phyloP scores from a whole-genome alignment of 2,113 vertebrate genomes.

The Rhipidura dahli region DNA sequence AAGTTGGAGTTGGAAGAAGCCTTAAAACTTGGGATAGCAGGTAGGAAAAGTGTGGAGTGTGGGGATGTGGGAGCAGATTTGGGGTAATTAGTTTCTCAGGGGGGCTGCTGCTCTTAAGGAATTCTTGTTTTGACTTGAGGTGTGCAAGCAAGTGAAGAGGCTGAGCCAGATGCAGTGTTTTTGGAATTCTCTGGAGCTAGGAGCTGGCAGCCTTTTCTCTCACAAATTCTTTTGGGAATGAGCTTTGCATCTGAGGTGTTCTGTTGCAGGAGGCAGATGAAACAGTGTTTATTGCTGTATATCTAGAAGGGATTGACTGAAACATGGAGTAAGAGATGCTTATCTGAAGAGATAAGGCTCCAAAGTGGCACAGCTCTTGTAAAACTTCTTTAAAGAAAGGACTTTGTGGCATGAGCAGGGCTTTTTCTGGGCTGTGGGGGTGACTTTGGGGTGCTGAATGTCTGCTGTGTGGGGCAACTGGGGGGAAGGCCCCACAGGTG shows the following conservation, averaged over 20 bases:
- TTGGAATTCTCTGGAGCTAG: not conserved
- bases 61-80: not conserved
- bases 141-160: not conserved
- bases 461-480: not conserved
- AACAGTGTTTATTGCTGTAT: accelerated
- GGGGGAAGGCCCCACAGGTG: not conserved
- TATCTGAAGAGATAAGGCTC: not conserved
- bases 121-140: not conserved
- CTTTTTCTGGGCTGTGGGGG: not conserved
- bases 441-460: not conserved
- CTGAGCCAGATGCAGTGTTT: accelerated
- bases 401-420: accelerated
- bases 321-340: not conserved
- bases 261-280: not conserved
- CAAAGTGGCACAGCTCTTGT: not conserved
- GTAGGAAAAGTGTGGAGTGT: not conserved
- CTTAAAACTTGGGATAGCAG: not conserved
- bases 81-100: not conserved
- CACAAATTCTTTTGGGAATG: not conserved
- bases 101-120: not conserved
- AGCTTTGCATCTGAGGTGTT: not conserved
- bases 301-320: not conserved
- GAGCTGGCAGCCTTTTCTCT: not conserved
- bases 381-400: not conserved
- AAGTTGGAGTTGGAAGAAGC: not conserved